A percentile compares a stretch with the other conserved stretches of the same genome.
These are phyloP conservation scores for Aproaerema taeniolella DNA, from an alignment of 2,888 invertebrate species.

Conservation along the genomic window DNA sequence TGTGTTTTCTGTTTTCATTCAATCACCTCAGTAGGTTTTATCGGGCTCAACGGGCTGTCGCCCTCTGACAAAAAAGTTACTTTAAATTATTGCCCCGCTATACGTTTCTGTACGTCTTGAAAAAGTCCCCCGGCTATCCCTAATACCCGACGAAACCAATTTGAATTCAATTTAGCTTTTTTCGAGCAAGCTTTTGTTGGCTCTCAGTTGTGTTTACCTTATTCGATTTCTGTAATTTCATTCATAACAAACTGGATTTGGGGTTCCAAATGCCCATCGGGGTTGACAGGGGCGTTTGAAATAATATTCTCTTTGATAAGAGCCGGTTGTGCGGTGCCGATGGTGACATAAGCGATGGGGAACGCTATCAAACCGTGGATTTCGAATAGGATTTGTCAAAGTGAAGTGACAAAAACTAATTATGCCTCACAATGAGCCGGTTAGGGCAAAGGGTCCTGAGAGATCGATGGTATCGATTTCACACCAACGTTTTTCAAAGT, in stretches of 20 bases:
- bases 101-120: slow-evolving; percentile 56
- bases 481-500: slow-evolving; percentile 1
- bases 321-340: slow-evolving; percentile 47
- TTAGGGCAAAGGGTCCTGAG: slow-evolving; percentile 41
- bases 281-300: slow-evolving; percentile 76
- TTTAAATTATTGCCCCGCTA: slow-evolving; percentile 63
- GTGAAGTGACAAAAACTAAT: slow-evolving; percentile 77
- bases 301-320: slow-evolving; percentile 78
- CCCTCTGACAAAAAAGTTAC: slow-evolving; percentile 61
- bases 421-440: slow-evolving; percentile 63
- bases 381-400: slow-evolving; percentile 69
- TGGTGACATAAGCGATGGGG: slow-evolving; percentile 56
- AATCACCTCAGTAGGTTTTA: slow-evolving; percentile 50
- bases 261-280: slow-evolving; percentile 72
- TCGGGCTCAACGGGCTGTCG: slow-evolving; percentile 46
- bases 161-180: slow-evolving; percentile 78
- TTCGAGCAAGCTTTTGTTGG: slow-evolving; percentile 75
- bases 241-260: slow-evolving; percentile 78
- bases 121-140: slow-evolving; percentile 69
- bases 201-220: slow-evolving; percentile 76
- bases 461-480: slow-evolving; percentile 45
- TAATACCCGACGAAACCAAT: slow-evolving; percentile 76
- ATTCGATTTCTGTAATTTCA: slow-evolving; percentile 78
- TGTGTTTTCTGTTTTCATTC: slow-evolving; percentile 48
- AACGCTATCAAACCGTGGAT: slow-evolving; percentile 45